phyloP scores from a whole-genome alignment of 2,113 vertebrate genomes.

The Urocitellus parryii region DNA sequence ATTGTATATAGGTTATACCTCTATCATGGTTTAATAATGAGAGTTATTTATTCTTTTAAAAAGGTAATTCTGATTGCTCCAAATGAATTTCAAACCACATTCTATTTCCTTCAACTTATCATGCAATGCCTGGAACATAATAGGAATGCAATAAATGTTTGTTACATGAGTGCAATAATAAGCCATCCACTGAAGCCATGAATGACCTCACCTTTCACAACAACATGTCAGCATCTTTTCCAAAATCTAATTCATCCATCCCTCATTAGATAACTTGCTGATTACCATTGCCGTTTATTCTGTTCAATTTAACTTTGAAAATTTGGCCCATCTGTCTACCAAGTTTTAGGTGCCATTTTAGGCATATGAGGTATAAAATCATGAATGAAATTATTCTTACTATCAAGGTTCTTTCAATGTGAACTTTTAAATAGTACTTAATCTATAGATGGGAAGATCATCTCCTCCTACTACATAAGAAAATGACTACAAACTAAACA shows the following conservation, averaged over 20 bases:
- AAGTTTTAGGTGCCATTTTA: conserved; percentile 1
- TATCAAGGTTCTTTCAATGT: background rate
- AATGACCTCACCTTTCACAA: background rate
- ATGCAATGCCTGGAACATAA: background rate
- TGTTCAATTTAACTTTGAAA: conserved; percentile 51
- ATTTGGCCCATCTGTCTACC: background rate
- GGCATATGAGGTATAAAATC: background rate
- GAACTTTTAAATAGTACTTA: background rate
- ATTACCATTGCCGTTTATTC: conserved; percentile 2
- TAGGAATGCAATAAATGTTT: background rate
- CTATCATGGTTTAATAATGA: background rate
- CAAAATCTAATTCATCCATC: conserved; percentile 21
- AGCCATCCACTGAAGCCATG: background rate
- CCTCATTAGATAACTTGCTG: conserved; percentile 22
- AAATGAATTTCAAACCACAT: background rate
- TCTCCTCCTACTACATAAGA: background rate
- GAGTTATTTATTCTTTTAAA: background rate
- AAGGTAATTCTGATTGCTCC: background rate
- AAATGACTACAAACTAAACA: background rate
- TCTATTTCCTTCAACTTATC: conserved; percentile 27
- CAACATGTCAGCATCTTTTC: background rate
- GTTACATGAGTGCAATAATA: background rate
- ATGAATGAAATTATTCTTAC: background rate
- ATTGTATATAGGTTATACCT: background rate
- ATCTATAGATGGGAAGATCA: background rate